Evolutionary conservation across 92 coral and sea anemone species (phyloP).

Genomic region (Phenganax marumi): DNA sequence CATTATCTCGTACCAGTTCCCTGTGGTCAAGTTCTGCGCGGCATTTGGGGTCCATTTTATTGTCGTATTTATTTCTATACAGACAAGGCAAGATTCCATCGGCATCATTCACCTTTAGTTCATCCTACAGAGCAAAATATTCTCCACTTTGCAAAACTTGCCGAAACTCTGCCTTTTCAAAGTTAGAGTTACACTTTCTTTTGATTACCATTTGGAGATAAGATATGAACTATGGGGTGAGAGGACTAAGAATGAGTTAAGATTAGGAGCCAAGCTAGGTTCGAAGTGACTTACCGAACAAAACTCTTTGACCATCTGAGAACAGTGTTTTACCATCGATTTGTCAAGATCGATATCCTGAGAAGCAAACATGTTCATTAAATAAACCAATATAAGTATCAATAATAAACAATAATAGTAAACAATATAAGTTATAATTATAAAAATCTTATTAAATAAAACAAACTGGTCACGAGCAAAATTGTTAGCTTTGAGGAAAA

Average conservation of each 20-base stretch:
- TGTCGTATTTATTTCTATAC: constrained; percentile 77
- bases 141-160: too few relatives aligned
- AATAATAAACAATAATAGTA: too few relatives aligned
- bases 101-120: constrained; percentile 65
- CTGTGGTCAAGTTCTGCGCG: constrained; percentile 85
- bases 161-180: too few relatives aligned
- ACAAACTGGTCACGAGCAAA: not conserved
- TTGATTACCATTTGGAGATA: too few relatives aligned
- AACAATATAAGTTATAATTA: too few relatives aligned
- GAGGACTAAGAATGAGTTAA: not conserved
- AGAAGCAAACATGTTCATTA: not conserved
- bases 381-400: too few relatives aligned
- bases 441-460: too few relatives aligned
- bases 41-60: constrained; percentile 83
- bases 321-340: constrained; percentile 72
- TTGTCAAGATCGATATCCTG: constrained; percentile 91
- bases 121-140: constrained; percentile 51
- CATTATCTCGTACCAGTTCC: constrained; percentile 71
- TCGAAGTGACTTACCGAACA: constrained; percentile 57
- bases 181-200: too few relatives aligned
- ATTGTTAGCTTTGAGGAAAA: not conserved
- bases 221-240: not conserved
- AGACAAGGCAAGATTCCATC: constrained; percentile 90
- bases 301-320: constrained; percentile 84
- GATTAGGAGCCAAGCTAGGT: too few relatives aligned